Evolutionary conservation across 2,888 invertebrate species (phyloP), one percentile per base, ranked within the genome.

Genomic region (Ommatoiulus sabulosus): DNA sequence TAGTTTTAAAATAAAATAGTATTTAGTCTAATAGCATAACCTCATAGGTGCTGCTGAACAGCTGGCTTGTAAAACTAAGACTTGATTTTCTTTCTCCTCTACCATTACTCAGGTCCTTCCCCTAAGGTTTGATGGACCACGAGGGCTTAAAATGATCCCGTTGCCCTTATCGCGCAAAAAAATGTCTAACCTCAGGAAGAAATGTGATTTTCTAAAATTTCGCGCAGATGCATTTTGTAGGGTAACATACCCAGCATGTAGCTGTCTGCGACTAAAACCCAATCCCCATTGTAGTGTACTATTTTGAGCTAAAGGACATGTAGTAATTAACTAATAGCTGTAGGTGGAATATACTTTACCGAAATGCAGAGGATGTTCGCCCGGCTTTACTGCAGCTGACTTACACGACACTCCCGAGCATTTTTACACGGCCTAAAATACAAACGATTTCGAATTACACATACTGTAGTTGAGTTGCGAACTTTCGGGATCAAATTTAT

Each of bases 261-360:
- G 72, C 24, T 24, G 72, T 72, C 72, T 72, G 24, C 72, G 72
- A 8, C 24, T 24, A 72, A n/a, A 72, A 72, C 72, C 72, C 72
- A 72, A 72, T 24, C 72, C 24, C 72, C 72, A 24, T 72, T 72
- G 24, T 72, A n/a, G 24, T 24, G 15, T 10, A n/a, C 72, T 72
- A 72, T 72, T 72, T 72, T 72, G 24, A 24, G 72, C 10, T 72
- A n/a, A 72, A 72, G 72, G 72, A 72, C 24, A 24, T 10, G 24
- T 10, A 72, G 24, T 24, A 72, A 72, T 72, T 72, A 72, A 72
- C 72, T 72, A 72, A 72, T 72, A 24, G 72, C 24, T 72, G 0
- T 72, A 72, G 72, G 72, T 72, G 72, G 72, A 72, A 24, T 72
- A 72, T 72, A 72, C 72, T 72, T 72, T 72, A 72, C 72, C 72